Conservation (phyloP, 53 echinoderm and acorn worm species). For the Henricia sp. region DNA sequence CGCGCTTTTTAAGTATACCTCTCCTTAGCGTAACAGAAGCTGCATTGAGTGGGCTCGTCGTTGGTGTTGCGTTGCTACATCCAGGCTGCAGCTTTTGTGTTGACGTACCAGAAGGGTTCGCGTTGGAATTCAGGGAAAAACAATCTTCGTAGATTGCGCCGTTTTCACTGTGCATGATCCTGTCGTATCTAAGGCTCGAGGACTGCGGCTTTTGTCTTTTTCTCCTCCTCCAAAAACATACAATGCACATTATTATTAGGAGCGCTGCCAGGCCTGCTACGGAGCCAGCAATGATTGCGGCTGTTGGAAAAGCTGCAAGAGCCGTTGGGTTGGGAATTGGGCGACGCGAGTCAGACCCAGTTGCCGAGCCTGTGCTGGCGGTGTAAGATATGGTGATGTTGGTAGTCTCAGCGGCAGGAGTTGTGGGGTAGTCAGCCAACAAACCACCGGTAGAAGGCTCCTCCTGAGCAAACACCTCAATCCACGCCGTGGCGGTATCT, state of each 20-base stretch:
- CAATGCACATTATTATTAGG: background rate
- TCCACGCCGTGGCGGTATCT: background rate
- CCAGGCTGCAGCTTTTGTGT: background rate
- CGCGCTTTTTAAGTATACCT: background rate
- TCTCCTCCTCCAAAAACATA: background rate
- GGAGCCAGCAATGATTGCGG: background rate
- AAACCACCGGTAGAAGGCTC: background rate
- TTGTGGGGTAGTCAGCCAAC: background rate
- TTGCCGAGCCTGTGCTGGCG: background rate
- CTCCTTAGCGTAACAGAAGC: conserved; percentile 2
- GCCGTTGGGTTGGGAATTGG: background rate
- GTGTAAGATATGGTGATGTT: background rate
- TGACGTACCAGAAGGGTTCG: background rate
- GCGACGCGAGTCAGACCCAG: background rate
- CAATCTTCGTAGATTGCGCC: background rate
- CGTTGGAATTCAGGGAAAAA: background rate
- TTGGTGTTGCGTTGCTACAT: background rate
- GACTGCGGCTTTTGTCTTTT: background rate
- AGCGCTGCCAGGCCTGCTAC: conserved; percentile 8
- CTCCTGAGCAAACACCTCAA: background rate
- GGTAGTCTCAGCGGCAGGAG: background rate
- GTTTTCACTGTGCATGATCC: background rate
- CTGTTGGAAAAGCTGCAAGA: background rate
- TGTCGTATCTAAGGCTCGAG: conserved; percentile 4
- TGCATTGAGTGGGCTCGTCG: background rate